These are phyloP conservation scores for Synaphobranchus kaupii DNA, from an alignment of 2,797 vertebrate species.

Conservation along the genomic window DNA sequence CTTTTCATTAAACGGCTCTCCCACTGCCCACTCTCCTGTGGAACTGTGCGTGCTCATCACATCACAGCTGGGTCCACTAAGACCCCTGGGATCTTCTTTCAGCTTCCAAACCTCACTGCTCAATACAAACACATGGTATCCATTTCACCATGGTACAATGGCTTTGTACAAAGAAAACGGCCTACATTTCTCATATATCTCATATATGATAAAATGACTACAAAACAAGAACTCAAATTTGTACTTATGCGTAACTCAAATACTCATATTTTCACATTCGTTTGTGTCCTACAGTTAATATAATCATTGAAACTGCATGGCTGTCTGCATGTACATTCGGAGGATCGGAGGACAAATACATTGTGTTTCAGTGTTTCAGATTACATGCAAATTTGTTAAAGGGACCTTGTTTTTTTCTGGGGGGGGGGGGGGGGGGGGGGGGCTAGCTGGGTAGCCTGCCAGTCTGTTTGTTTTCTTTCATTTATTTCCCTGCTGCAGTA, in stretches of 20 bases:
- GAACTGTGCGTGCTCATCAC: not conserved
- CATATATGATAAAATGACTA: not conserved
- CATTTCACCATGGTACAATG: not conserved
- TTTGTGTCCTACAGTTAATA: constrained; percentile 15
- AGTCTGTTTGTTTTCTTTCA: not conserved
- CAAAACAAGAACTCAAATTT: not conserved
- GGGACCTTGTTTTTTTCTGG: not conserved
- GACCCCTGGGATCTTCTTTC: not conserved
- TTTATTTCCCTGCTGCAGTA: not conserved
- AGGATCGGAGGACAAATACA: constrained; percentile 31
- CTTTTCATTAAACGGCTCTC: not conserved
- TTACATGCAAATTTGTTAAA: constrained; percentile 13
- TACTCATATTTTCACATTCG: not conserved
- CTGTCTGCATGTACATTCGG: constrained; percentile 27
- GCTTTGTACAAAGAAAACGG: not conserved
- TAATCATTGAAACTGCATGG: constrained; percentile 43
- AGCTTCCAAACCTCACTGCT: not conserved
- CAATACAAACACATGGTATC: not conserved
- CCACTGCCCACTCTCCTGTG: not conserved
- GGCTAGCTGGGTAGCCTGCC: not conserved
- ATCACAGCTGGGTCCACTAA: not conserved
- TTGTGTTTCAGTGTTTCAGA: constrained; percentile 6
- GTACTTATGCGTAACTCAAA: not conserved
- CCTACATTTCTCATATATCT: not conserved
- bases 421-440: not conserved